These are phyloP conservation scores for Bombus consobrinus DNA, from an alignment of 1,140 invertebrate species.

Conservation along the genomic window DNA sequence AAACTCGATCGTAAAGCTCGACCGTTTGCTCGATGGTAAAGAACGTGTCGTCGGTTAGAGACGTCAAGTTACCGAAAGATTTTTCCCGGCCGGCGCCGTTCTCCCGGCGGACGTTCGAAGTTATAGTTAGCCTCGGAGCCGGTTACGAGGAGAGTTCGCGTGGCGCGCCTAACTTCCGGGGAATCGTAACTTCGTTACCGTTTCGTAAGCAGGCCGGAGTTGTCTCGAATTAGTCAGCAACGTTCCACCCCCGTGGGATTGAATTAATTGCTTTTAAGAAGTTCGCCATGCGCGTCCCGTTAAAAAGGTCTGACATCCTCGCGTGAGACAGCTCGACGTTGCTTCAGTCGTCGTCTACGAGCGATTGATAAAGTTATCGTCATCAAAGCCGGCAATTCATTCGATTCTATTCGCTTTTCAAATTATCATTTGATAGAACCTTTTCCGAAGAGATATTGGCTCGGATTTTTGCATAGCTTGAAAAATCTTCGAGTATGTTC, in stretches of 20 bases:
- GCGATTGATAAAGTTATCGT: not conserved
- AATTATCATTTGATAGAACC: not conserved
- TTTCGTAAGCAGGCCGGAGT: slow-evolving; percentile 53
- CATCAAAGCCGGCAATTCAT: not conserved
- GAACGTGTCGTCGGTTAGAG: slow-evolving; percentile 11
- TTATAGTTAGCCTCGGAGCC: slow-evolving; percentile 15
- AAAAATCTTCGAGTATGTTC: not conserved
- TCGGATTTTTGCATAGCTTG: not conserved
- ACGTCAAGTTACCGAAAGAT: slow-evolving; percentile 8
- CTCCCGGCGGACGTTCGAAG: slow-evolving; percentile 27
- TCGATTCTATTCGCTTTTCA: not conserved
- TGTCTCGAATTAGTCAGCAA: slow-evolving; percentile 55
- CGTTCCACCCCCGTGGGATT: slow-evolving; percentile 40
- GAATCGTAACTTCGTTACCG: slow-evolving; percentile 59
- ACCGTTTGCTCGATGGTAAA: not conserved
- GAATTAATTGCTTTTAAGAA: slow-evolving; percentile 59
- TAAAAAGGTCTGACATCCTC: slow-evolving; percentile 30
- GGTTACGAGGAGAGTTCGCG: slow-evolving; percentile 38
- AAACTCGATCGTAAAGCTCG: too few species aligned
- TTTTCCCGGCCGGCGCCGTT: slow-evolving; percentile 11
- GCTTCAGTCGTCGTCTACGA: not conserved
- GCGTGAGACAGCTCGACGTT: not conserved
- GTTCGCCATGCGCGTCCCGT: slow-evolving; percentile 2
- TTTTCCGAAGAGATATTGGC: not conserved
- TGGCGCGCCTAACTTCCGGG: slow-evolving; percentile 33